Percentiles rank a stretch among this genome's conserved stretches.
Evolutionary conservation across 2,113 vertebrate species (phyloP).

Genomic region (Pseudorasbora parva): DNA sequence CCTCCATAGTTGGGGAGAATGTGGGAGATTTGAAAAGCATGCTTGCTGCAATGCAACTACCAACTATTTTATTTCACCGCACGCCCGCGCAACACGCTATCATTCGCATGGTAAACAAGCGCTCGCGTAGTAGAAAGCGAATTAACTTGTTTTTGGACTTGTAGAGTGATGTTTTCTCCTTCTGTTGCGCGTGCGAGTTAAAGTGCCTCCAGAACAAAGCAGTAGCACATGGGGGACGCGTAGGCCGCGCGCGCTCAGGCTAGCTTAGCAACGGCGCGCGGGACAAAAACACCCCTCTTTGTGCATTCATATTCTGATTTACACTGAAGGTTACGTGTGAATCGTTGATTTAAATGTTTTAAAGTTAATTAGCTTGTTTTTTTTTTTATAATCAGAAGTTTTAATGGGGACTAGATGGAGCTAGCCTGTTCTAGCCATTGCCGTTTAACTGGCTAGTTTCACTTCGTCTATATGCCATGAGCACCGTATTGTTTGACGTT

Average conservation of each 20-base stretch:
- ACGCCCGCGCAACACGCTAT: background rate
- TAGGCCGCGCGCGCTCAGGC: conserved; percentile 74
- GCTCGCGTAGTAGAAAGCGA: background rate
- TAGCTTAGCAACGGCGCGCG: conserved; percentile 52
- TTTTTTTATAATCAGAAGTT: background rate
- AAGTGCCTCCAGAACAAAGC: conserved; percentile 89
- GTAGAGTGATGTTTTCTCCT: conserved; percentile 52
- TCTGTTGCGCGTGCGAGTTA: conserved; percentile 78
- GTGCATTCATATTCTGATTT: background rate
- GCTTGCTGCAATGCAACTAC: conserved; percentile 54
- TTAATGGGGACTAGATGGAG: background rate
- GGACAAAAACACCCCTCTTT: conserved; percentile 17
- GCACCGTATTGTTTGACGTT: background rate
- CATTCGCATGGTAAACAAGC: background rate
- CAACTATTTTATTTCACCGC: conserved; percentile 58
- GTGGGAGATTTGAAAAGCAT: conserved; percentile 90
- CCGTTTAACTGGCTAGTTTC: background rate
- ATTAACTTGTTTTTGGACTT: conserved; percentile 45
- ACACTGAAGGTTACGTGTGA: background rate
- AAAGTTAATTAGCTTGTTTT: background rate
- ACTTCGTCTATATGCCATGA: background rate
- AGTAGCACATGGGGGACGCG: conserved; percentile 85
- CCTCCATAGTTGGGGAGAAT: conserved; percentile 79
- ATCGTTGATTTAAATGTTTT: background rate
- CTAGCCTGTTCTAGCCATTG: conserved; percentile 1